A percentile compares a stretch with the other conserved stretches of the same genome.
Conservation (phyloP, 2,888 invertebrate genomes). For the Rhodophaea formosa region DNA sequence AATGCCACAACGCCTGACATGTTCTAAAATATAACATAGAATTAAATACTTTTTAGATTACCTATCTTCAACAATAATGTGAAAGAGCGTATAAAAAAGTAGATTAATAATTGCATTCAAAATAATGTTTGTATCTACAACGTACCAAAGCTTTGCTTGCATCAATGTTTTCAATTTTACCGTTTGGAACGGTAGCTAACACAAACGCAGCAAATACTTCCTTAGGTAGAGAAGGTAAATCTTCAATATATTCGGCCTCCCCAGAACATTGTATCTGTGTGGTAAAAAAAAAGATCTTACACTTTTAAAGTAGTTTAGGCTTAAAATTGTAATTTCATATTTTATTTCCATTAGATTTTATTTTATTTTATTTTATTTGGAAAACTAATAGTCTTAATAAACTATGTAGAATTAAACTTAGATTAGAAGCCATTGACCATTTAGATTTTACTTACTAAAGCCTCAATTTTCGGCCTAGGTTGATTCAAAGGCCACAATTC, state of each 20-base stretch:
- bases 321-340: background rate
- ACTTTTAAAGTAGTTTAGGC: background rate
- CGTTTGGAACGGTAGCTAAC: slow-evolving; percentile 67
- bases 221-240: slow-evolving; percentile 76
- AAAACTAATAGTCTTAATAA: background rate
- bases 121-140: background rate
- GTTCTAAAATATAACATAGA: slow-evolving; percentile 55
- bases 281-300: background rate
- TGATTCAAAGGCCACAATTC: slow-evolving; percentile 84
- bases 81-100: background rate
- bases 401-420: background rate
- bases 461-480: slow-evolving; percentile 85
- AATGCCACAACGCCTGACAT: slow-evolving; percentile 82
- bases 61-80: background rate
- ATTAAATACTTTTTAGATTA: background rate
- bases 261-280: slow-evolving; percentile 81
- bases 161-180: slow-evolving; percentile 80
- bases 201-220: slow-evolving; percentile 86
- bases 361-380: too few species aligned
- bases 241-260: slow-evolving; percentile 84
- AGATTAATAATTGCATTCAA: background rate
- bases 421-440: background rate
- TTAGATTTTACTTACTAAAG: slow-evolving; percentile 39
- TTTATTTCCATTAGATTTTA: too few species aligned
- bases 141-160: slow-evolving; percentile 82